Base-by-base conservation (phyloP, 1,140 invertebrate species). In the Hydropsyche tenuis region DNA sequence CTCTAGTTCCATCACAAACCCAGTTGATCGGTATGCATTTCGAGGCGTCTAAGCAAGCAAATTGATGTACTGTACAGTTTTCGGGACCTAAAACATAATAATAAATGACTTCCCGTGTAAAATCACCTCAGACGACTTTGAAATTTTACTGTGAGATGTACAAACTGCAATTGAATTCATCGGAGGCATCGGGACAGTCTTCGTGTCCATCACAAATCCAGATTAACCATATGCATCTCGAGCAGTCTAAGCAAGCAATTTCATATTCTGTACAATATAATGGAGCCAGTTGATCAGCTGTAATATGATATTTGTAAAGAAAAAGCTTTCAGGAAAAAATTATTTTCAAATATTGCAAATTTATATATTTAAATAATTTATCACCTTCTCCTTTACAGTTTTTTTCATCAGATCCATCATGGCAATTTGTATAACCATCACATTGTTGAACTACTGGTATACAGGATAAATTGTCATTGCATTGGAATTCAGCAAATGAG, bases 1-100 rank as follows among this genome's bases (percentile, higher is more conserved):
- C 91, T 0, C 82, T 79, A 37, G 91, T 89, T 0, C 89, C 89
- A 81, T 94, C 93, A 82, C 93, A 95, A 0, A 91, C 84, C 89
- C 89, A 91, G 0, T 83, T 79, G 42, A 82, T 81, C 0, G 90
- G 87, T 60, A 96, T 92, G 80, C 95, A 97, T 7, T 90, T 81
- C 0, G 83, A 83, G 0, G 86, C 83, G 1, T 84, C 81, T 4
- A 5, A 20, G 72, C 83, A 84, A 2, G 81, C 60, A 73, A 79
- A 84, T 70, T 82, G 81, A 53, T 82, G 86, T 0, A 69, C 72
- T 2, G 87, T 20, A 20, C 51, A 53, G n/a, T n/a, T n/a, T n/a
- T n/a, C n/a, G n/a, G n/a, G n/a, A n/a, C n/a, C n/a, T n/a, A n/a
- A n/a, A n/a, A n/a, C n/a, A n/a, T n/a, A n/a, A n/a, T n/a, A n/a